A percentile compares a stretch with the other conserved stretches of the same genome.
Conservation (phyloP, 2,888 invertebrate species). For the Drosophila nr. fundita region DNA sequence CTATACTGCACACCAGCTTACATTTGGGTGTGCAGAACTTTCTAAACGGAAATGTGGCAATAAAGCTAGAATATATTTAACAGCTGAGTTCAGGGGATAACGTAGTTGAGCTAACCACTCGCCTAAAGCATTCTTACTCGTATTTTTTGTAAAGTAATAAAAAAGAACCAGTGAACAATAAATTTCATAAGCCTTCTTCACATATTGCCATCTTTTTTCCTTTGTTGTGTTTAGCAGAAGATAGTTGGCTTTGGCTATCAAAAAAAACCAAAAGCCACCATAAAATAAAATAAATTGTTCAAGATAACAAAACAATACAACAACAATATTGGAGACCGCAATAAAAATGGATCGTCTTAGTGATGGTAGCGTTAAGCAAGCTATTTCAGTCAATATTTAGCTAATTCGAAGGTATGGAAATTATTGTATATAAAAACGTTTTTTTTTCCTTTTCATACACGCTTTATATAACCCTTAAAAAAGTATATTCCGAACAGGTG, state of each 20-base stretch:
- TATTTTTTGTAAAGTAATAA: neutral
- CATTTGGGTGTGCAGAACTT: neutral
- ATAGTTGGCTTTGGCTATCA: neutral
- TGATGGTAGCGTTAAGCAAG: neutral
- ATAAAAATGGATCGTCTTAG: constrained; percentile 1
- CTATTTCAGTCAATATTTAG: neutral
- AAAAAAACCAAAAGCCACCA: constrained; percentile 11
- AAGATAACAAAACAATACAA: constrained; percentile 13
- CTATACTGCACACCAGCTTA: no score
- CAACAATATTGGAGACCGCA: neutral
- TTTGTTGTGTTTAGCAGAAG: neutral
- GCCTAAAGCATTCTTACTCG: neutral
- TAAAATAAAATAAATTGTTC: constrained; percentile 20
- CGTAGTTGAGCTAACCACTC: neutral
- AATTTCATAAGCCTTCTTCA: constrained; percentile 42
- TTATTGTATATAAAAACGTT: neutral
- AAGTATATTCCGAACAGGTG: neutral
- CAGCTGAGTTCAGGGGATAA: neutral
- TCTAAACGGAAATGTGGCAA: neutral
- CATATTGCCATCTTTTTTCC: constrained; percentile 17
- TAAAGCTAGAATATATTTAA: neutral
- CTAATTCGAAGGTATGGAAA: neutral
- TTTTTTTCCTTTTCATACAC: neutral
- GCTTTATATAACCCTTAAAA: neutral
- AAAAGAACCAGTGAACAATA: constrained; percentile 31